These are phyloP conservation scores for Sardina pilchardus DNA, from an alignment of 2,113 vertebrate species.

Conservation along the genomic window DNA sequence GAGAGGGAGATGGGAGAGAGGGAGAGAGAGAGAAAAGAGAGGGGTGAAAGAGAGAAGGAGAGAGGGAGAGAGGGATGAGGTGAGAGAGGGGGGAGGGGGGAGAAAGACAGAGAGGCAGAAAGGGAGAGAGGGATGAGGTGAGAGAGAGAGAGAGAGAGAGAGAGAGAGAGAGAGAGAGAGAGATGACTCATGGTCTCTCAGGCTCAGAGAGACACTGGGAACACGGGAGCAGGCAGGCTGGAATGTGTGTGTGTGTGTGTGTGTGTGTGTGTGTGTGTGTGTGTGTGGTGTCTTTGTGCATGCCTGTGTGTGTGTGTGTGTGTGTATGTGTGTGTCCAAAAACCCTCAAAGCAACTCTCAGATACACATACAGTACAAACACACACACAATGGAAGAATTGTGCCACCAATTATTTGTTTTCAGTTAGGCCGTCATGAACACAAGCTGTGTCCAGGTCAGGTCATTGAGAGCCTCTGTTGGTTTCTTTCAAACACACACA, in stretches of 20 bases:
- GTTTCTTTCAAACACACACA: background rate
- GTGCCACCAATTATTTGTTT: conserved; percentile 7
- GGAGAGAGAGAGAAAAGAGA: conserved; percentile 34
- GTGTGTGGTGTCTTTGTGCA: too few relatives aligned
- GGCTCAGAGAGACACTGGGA: background rate
- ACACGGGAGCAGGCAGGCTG: background rate
- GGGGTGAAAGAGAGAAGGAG: conserved; percentile 55
- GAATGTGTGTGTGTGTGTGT: background rate
- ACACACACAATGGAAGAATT: conserved; percentile 17
- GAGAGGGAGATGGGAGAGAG: background rate
- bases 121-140: conserved; percentile 33
- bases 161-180: too few relatives aligned
- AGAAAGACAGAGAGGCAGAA: conserved; percentile 45
- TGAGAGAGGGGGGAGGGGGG: conserved; percentile 49
- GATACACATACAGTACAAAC: background rate
- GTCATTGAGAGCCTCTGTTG: background rate
- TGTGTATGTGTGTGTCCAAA: background rate
- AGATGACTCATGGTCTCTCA: background rate
- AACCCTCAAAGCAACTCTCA: background rate
- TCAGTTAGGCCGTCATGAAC: background rate
- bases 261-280: conserved; percentile 15
- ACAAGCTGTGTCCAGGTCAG: background rate
- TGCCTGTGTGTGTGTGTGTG: conserved; percentile 6
- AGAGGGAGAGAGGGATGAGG: conserved; percentile 45
- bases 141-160: too few relatives aligned